phyloP scores from a whole-genome alignment of 2,888 invertebrate species.

The Ellobium chinense region DNA sequence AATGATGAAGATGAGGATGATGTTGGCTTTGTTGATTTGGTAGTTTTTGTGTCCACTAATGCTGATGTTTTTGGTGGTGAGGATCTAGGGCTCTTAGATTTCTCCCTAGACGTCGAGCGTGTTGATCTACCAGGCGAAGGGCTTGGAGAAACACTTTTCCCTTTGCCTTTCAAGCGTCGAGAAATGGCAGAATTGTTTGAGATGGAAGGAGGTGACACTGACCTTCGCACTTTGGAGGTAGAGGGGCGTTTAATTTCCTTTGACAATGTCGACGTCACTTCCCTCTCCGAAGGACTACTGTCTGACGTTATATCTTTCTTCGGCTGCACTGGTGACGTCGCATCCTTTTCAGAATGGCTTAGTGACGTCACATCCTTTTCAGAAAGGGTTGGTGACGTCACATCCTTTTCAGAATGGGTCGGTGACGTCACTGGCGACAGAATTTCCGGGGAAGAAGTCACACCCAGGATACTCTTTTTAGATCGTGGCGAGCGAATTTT shows the following conservation, averaged over 20 bases:
- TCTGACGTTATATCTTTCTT: background rate
- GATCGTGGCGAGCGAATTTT: conserved; percentile 19
- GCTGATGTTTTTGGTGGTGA: background rate
- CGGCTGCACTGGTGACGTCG: background rate
- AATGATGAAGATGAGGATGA: background rate
- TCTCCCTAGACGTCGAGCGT: background rate
- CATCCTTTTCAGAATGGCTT: background rate
- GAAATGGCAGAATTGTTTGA: background rate
- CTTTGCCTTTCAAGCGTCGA: background rate
- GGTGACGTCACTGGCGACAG: conserved; percentile 32
- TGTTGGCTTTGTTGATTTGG: background rate
- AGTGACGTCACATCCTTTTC: background rate
- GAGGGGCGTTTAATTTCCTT: background rate
- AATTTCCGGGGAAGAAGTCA: conserved; percentile 6
- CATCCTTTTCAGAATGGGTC: background rate
- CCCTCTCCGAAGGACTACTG: background rate
- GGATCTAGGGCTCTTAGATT: background rate
- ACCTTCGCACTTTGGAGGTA: background rate
- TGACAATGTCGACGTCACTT: background rate
- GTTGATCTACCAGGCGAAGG: background rate
- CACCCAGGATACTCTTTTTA: conserved; percentile 6
- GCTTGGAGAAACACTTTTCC: background rate
- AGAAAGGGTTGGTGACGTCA: background rate
- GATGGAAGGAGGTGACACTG: background rate
- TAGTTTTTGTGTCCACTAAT: background rate